These are phyloP conservation scores for Deilephila elpenor DNA, from an alignment of 2,888 invertebrate species.

Conservation along the genomic window DNA sequence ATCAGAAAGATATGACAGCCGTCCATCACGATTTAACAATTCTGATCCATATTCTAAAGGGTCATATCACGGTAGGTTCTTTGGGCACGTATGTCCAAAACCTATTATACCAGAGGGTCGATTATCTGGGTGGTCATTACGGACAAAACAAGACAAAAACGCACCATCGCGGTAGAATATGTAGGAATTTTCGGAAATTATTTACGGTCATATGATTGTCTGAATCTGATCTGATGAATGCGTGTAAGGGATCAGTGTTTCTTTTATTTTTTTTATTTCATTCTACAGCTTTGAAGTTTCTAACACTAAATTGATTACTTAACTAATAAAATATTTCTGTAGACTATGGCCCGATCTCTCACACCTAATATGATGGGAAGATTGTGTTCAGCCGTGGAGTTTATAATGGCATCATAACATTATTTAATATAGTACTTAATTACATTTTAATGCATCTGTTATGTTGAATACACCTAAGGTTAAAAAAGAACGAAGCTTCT, in stretches of 20 bases:
- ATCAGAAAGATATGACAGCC: too few relatives aligned
- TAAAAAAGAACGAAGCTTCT: too few relatives aligned
- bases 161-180: not conserved
- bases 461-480: too few relatives aligned
- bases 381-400: not conserved
- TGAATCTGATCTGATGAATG: not conserved
- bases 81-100: conserved; percentile 14
- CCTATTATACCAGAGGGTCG: not conserved
- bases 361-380: not conserved
- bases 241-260: not conserved
- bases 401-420: too few relatives aligned
- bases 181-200: conserved; percentile 23
- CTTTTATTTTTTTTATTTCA: not conserved
- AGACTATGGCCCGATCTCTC: too few relatives aligned
- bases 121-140: not conserved
- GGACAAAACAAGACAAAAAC: not conserved
- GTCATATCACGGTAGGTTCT: not conserved
- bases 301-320: not conserved
- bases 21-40: not conserved
- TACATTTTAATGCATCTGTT: too few relatives aligned
- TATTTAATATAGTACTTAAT: too few relatives aligned
- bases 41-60: not conserved
- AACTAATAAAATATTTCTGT: not conserved
- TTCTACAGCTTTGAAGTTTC: not conserved
- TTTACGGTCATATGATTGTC: conserved; percentile 8